Conservation (phyloP, 1,140 invertebrate genomes). For the Drosophila willistoni region DNA sequence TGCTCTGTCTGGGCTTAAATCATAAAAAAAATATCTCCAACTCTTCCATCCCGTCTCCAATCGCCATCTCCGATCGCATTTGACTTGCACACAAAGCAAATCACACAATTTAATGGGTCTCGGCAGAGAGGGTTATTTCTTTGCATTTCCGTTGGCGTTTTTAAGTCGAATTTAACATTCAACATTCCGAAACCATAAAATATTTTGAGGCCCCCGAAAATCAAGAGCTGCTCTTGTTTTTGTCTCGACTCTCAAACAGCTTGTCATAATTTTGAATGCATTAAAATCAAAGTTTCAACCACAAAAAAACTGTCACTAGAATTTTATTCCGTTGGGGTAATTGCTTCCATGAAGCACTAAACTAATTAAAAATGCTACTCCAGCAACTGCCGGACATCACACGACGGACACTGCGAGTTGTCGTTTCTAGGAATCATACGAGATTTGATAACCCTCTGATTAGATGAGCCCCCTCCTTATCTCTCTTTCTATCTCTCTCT, state of each 20-base stretch:
- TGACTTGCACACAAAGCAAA: conserved; percentile 77
- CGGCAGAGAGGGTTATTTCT: conserved; percentile 32
- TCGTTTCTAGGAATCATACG: conserved; percentile 41
- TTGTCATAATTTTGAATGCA: conserved; percentile 81
- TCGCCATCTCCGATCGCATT: conserved; percentile 43
- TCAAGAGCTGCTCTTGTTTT: conserved; percentile 17
- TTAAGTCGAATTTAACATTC: conserved; percentile 74
- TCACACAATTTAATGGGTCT: conserved; percentile 77
- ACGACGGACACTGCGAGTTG: conserved; percentile 5
- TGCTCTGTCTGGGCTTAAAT: conserved; percentile 64
- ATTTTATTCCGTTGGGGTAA: conserved; percentile 38
- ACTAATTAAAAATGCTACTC: conserved; percentile 74
- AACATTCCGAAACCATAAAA: conserved; percentile 70
- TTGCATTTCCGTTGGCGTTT: conserved; percentile 71
- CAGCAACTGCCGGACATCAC: conserved; percentile 54
- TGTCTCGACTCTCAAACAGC: conserved; percentile 24
- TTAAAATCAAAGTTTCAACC: conserved; percentile 57
- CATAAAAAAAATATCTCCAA: conserved; percentile 56
- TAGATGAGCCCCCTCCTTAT: conserved; percentile 21
- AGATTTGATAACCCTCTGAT: conserved; percentile 43
- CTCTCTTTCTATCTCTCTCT: neutral
- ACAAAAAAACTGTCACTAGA: conserved; percentile 55
- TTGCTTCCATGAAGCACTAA: conserved; percentile 70
- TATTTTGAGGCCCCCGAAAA: conserved; percentile 40
- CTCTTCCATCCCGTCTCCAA: neutral